phyloP scores from a whole-genome alignment of 1,140 invertebrate species.

The Ectropis grisescens region DNA sequence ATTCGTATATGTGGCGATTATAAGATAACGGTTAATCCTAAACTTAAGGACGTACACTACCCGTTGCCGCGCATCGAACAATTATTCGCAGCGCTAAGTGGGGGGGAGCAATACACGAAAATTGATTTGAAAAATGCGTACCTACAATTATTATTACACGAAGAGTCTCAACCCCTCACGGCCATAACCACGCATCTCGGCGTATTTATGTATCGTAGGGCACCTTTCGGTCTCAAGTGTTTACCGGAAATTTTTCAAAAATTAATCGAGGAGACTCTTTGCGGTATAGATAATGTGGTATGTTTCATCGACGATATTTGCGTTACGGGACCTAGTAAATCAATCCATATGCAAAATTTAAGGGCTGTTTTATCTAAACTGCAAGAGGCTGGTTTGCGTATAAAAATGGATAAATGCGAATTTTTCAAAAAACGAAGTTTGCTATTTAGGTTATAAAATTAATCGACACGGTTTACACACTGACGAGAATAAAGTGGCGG shows the following conservation, averaged over 20 bases:
- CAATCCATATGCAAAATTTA: constrained; percentile 12
- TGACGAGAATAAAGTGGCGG: constrained; percentile 7
- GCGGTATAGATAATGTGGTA: constrained; percentile 7
- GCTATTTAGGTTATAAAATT: constrained; percentile 12
- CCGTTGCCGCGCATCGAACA: constrained; percentile 17
- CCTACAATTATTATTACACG: constrained; percentile 14
- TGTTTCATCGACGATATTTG: constrained; percentile 20
- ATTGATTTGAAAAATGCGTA: constrained; percentile 20
- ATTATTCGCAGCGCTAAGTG: constrained; percentile 18
- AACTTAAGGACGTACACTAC: constrained; percentile 17
- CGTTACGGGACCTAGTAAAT: constrained; percentile 12
- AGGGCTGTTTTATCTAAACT: constrained; percentile 9
- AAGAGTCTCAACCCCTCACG: constrained; percentile 18
- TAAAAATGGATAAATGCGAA: constrained; percentile 13
- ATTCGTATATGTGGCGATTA: constrained; percentile 21
- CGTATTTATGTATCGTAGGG: constrained; percentile 20
- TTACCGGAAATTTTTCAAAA: constrained; percentile 30
- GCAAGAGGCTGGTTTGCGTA: constrained; percentile 7
- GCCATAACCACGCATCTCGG: constrained; percentile 30
- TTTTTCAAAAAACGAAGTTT: constrained; percentile 11
- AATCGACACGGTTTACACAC: constrained; percentile 11
- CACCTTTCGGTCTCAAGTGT: constrained; percentile 23
- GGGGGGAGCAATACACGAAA: constrained; percentile 21
- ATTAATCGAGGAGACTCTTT: constrained; percentile 18
- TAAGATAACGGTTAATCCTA: constrained; percentile 16